Evolutionary conservation across 2,113 vertebrate species (phyloP), one percentile per base, ranked within the genome.

Genomic region (Grus americana): DNA sequence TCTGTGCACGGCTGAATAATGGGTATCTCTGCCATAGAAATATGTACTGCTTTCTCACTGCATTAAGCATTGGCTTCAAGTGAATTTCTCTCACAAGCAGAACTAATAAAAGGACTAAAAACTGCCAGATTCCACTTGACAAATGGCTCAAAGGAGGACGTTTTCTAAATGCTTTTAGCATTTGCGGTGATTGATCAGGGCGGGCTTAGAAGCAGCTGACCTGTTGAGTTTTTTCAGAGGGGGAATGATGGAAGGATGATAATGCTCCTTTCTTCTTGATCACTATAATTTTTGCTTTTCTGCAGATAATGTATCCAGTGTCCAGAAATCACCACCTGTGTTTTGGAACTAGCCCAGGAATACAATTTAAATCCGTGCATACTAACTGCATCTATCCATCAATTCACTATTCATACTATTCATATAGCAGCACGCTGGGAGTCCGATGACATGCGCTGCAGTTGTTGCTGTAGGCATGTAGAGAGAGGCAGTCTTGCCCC

Each of bases 61-160:
- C 90, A 90, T 96, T 96, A 93, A 95, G 84, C 84, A 34, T 40
- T 87, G 95, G 81, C 94, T 96, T 80, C 78, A 6, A 94, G 82
- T 86, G 94, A 93, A 88, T 97, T 88, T 95, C 92, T 96, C 78
- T 91, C 91, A 66, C 84, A 79, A 97, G 95, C 97, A 96, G 96
- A 96, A 97, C 89, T 96, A 97, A 97, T 97, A 96, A 96, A 97
- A 96, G 72, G 93, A 94, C 92, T 95, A 72, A 97, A 97, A 93
- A 27, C 90, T 93, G 94, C 88, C 79, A 55, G 89, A 58, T 89
- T 83, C 55, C 75, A 46, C 79, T 89, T 97, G 97, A 97, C 92
- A 87, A 97, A 97, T 83, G 91, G 91, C 91, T 95, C 75, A 55
- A 71, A 89, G 93, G 75, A 94, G 89, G 71, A 75, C 11, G 7